A percentile compares a stretch with the other conserved stretches of the same genome.
phyloP scores from a whole-genome alignment of 2,797 vertebrate genomes.

The Pogonophryne albipinna region DNA sequence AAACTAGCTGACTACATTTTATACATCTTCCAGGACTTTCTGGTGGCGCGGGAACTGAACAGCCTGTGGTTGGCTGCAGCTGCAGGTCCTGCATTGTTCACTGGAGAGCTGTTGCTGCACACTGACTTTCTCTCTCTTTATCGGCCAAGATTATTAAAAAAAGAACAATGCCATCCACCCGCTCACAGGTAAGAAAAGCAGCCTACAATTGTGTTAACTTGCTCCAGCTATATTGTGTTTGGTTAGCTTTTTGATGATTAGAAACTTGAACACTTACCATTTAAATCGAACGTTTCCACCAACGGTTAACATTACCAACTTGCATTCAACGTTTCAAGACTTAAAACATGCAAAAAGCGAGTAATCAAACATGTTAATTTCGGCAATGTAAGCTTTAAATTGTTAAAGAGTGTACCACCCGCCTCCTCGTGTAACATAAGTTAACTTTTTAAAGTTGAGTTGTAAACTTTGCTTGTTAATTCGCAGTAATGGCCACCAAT shows the following conservation, averaged over 20 bases:
- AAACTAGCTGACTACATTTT: not conserved
- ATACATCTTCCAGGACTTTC: conserved; percentile 78
- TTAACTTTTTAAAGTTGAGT: not conserved
- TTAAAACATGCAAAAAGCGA: not conserved
- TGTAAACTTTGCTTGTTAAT: not conserved
- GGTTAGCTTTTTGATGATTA: not conserved
- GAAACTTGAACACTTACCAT: not conserved
- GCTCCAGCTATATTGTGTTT: rapidly evolving
- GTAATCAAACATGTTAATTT: not conserved
- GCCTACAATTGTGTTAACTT: rapidly evolving
- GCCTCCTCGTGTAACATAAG: not conserved
- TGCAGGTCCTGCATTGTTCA: conserved; percentile 49
- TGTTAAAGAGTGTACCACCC: not conserved
- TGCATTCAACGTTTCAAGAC: not conserved
- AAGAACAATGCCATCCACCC: conserved; percentile 77
- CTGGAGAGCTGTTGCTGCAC: conserved; percentile 32
- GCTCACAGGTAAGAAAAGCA: conserved; percentile 79
- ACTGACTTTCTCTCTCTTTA: rapidly evolving
- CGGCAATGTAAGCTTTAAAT: not conserved
- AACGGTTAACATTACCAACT: not conserved
- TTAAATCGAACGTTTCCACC: not conserved
- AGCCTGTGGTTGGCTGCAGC: conserved; percentile 6
- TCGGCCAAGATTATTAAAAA: not conserved
- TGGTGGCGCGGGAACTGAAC: conserved; percentile 83
- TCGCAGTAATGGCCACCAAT: not conserved